phyloP scores from a whole-genome alignment of 2,113 vertebrate genomes.

The Amazona vittata region DNA sequence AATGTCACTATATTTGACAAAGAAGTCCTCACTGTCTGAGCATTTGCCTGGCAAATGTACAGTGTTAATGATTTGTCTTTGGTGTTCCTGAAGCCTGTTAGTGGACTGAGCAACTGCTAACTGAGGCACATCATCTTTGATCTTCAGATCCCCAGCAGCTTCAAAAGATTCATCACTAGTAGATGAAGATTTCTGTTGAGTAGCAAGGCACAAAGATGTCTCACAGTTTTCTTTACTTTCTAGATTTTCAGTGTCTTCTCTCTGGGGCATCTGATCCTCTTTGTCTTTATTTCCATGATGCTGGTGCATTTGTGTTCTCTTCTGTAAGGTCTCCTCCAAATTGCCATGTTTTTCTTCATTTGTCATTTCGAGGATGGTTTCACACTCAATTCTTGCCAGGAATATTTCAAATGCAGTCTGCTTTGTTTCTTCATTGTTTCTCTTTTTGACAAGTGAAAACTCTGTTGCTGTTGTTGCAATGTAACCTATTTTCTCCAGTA shows the following conservation, averaged over 20 bases:
- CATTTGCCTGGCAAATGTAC: not conserved
- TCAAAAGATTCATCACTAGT: not conserved
- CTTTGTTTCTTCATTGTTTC: conserved; percentile 66
- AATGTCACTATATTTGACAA: conserved; percentile 80
- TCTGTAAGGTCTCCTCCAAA: conserved; percentile 54
- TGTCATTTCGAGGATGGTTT: conserved; percentile 72
- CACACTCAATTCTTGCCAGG: conserved; percentile 79
- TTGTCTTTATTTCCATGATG: not conserved
- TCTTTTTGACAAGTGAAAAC: conserved; percentile 76
- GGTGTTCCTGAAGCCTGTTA: not conserved
- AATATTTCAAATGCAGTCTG: conserved; percentile 84
- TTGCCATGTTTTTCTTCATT: conserved; percentile 55
- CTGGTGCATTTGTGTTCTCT: not conserved
- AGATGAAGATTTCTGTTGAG: not conserved
- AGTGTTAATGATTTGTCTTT: not conserved
- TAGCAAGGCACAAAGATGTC: not conserved
- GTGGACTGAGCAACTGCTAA: not conserved
- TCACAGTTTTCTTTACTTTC: not conserved
- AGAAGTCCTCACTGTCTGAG: conserved; percentile 66
- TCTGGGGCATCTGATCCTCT: not conserved
- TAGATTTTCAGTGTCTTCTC: not conserved
- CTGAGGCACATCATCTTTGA: not conserved
- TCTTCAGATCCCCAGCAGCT: not conserved
- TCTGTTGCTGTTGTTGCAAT: conserved; percentile 69
- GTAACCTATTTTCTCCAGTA: conserved; percentile 84